Evolutionary conservation across 2,113 vertebrate species (phyloP).

Genomic region (Tringa solitaria): DNA sequence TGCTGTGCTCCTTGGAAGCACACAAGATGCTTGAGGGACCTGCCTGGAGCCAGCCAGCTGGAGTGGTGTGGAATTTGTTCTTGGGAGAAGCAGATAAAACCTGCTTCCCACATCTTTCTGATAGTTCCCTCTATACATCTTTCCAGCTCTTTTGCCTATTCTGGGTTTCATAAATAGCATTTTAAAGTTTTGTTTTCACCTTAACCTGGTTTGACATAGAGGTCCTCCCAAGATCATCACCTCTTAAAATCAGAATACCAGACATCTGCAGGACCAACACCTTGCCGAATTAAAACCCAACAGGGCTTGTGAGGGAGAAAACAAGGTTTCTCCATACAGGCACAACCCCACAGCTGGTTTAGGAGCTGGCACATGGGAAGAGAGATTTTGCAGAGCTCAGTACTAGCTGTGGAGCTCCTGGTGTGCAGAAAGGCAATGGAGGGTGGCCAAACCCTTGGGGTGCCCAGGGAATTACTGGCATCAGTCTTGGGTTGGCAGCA

Average conservation of each 20-base stretch:
- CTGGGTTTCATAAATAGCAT: background rate
- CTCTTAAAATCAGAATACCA: background rate
- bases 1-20: background rate
- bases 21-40: background rate
- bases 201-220: background rate
- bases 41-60: background rate
- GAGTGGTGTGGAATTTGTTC: accelerated
- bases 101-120: background rate
- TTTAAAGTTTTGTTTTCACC: background rate
- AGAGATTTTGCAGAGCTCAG: background rate
- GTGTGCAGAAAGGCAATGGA: background rate
- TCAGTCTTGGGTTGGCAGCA: background rate
- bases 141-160: background rate
- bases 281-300: background rate
- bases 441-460: accelerated
- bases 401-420: accelerated
- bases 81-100: background rate
- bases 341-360: background rate
- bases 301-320: background rate
- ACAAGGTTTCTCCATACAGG: background rate
- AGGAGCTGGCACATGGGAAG: background rate
- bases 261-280: background rate
- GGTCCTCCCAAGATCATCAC: background rate
- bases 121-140: background rate
- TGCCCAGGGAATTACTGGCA: background rate